A percentile compares a stretch with the other conserved stretches of the same genome.
Conservation (phyloP, 2,113 vertebrate genomes). For the Seriola dumerili region DNA sequence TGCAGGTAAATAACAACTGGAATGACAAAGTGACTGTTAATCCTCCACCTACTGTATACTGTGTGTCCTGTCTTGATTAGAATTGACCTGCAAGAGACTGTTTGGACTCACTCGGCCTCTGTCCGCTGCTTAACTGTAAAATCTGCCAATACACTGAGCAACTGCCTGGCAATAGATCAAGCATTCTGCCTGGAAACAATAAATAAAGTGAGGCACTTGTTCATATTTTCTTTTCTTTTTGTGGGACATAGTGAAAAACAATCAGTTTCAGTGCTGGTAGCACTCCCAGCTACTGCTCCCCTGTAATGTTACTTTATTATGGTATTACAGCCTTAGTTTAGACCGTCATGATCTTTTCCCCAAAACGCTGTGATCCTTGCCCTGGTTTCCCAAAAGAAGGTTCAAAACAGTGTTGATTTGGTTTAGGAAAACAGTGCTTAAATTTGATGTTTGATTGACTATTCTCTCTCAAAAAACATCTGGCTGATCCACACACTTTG, state of each 20-base stretch:
- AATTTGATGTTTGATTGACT: not conserved
- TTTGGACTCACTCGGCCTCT: constrained; percentile 13
- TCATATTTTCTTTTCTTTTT: constrained; percentile 19
- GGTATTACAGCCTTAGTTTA: constrained; percentile 29
- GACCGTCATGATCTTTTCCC: constrained; percentile 15
- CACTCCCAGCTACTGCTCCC: not conserved
- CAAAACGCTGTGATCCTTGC: constrained; percentile 30
- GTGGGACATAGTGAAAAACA: constrained; percentile 10
- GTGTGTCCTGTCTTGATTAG: constrained; percentile 28
- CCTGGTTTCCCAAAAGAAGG: constrained; percentile 2
- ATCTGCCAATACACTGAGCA: constrained; percentile 27
- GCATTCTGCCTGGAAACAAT: constrained; percentile 13
- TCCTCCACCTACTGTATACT: constrained; percentile 32
- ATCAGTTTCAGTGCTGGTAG: constrained; percentile 11
- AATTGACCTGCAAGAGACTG: constrained; percentile 7
- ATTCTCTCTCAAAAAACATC: not conserved
- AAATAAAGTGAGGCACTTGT: constrained; percentile 18
- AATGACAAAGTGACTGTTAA: constrained; percentile 68
- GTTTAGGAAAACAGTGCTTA: not conserved
- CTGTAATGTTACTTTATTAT: constrained; percentile 20
- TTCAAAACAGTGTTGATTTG: not conserved
- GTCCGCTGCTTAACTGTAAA: not conserved
- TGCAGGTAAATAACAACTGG: constrained; percentile 17
- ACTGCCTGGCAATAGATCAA: not conserved
- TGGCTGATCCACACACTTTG: not conserved